Conservation (phyloP, 2,797 vertebrate genomes). For the Channa striata region DNA sequence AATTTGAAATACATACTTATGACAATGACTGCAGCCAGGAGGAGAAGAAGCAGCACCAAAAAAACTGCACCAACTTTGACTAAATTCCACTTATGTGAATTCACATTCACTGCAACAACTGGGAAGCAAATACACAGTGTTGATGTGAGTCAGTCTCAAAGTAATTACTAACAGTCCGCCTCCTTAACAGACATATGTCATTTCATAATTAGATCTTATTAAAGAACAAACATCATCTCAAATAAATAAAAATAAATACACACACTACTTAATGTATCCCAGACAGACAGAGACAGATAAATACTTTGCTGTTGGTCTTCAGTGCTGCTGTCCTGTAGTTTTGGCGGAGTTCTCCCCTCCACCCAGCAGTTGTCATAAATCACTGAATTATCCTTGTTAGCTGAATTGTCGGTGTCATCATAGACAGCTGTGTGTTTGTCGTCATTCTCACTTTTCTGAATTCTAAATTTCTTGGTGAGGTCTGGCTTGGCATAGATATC, state of each 20-base stretch:
- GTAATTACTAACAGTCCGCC: no score
- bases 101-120: no score
- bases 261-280: background rate
- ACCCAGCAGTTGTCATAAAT: slow-evolving; percentile 32
- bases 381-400: no score
- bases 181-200: no score
- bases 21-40: slow-evolving; percentile 20
- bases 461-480: slow-evolving; percentile 11
- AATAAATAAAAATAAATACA: no score
- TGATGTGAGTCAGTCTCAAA: background rate
- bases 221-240: no score
- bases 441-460: background rate
- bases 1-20: slow-evolving; percentile 8
- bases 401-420: background rate
- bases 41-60: slow-evolving; percentile 35
- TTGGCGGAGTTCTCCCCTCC: background rate
- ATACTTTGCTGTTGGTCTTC: slow-evolving; percentile 27
- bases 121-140: no score
- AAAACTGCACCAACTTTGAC: background rate
- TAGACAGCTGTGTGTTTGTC: fast-evolving
- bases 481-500: no score
- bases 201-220: no score
- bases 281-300: no score
- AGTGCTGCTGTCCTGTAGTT: slow-evolving; percentile 4
- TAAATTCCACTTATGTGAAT: no score